Percentiles rank a stretch among this genome's conserved stretches.
Evolutionary conservation across 2,888 invertebrate species (phyloP).

Genomic region (Rotaria sp.): DNA sequence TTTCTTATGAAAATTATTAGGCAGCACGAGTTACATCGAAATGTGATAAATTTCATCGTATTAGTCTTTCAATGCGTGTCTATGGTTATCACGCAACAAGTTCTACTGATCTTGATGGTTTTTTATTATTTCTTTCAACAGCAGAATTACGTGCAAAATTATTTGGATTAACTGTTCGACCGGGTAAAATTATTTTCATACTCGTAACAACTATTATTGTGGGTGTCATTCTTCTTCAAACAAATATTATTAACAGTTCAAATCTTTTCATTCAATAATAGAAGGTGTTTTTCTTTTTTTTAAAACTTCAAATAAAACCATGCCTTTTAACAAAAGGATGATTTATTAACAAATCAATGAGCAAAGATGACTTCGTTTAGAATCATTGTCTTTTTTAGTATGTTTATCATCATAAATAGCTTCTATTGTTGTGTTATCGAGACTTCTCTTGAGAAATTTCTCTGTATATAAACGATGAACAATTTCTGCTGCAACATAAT

Average conservation of each 20-base stretch:
- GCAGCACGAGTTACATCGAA: constrained; percentile 54
- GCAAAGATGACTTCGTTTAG: neutral
- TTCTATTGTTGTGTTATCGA: neutral
- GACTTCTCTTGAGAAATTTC: neutral
- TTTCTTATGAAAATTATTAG: constrained; percentile 43
- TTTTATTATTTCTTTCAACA: constrained; percentile 50
- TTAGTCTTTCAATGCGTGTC: constrained; percentile 52
- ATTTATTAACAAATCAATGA: neutral
- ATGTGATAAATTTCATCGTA: constrained; percentile 51
- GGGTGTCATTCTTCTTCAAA: neutral
- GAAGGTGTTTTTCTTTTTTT: neutral
- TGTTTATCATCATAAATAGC: neutral
- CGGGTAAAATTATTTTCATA: neutral
- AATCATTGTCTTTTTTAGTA: neutral
- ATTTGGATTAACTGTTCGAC: constrained; percentile 7
- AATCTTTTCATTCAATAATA: neutral
- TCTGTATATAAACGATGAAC: neutral
- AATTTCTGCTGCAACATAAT: neutral
- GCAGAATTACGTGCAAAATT: constrained; percentile 46
- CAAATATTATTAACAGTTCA: neutral
- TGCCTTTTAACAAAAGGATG: no score
- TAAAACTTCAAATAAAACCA: no score
- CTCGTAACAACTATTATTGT: neutral
- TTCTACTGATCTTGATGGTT: constrained; percentile 52
- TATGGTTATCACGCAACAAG: constrained; percentile 53